These are phyloP conservation scores for Syngnathus rostellatus DNA, from an alignment of 2,797 vertebrate species.

Conservation along the genomic window DNA sequence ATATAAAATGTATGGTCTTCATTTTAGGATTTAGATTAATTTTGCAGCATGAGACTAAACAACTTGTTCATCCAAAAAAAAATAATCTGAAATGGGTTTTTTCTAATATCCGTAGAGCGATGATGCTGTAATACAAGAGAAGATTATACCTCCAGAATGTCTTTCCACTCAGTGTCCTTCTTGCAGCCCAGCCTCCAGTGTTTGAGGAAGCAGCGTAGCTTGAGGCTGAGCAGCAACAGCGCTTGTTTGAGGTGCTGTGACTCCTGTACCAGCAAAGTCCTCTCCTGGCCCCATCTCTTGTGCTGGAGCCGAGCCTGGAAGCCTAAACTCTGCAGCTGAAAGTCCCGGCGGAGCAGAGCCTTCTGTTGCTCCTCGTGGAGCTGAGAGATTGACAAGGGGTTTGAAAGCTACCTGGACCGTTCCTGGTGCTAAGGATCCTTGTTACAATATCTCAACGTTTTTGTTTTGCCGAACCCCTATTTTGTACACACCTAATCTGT, in stretches of 20 bases:
- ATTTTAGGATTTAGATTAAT: not conserved
- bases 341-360: conserved; percentile 82
- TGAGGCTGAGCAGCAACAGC: conserved; percentile 89
- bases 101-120: not conserved
- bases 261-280: conserved; percentile 87
- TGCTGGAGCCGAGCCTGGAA: conserved; percentile 90
- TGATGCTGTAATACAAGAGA: not conserved
- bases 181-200: conserved; percentile 88
- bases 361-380: conserved; percentile 94
- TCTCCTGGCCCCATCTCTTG: conserved; percentile 93
- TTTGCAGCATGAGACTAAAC: not conserved
- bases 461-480: too few species aligned
- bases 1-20: not conserved
- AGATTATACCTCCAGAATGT: conserved; percentile 81
- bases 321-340: conserved; percentile 91
- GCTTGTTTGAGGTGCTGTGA: conserved; percentile 93
- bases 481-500: too few species aligned
- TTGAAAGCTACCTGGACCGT: not conserved
- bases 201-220: conserved; percentile 94
- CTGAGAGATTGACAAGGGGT: conserved; percentile 45
- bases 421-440: not conserved
- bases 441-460: too few species aligned
- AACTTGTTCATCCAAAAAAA: too few species aligned
- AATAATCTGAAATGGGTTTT: too few species aligned
- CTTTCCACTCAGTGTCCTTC: conserved; percentile 78